Evolutionary conservation across 2,888 invertebrate genomes (phyloP), one percentile per base, ranked within the genome.

Genomic region (Hedya salicella): DNA sequence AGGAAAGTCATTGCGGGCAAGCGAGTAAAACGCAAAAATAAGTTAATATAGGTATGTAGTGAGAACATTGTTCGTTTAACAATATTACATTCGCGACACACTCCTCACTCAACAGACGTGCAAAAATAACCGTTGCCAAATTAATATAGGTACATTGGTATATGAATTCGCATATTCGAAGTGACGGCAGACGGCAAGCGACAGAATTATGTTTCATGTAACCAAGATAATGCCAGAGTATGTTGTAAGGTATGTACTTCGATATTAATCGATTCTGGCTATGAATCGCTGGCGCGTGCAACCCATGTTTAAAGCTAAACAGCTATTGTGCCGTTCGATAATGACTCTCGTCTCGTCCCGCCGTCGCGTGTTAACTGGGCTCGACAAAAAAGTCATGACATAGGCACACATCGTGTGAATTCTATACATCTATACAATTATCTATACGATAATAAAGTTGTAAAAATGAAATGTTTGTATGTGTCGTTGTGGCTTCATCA

Each of bases 241-340:
- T 56, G 49, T n/a, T n/a, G n/a, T n/a, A n/a, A n/a, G n/a, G n/a
- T 56, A 67, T 48, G 66, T 67, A 75, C 70, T 71, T 69, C 64
- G 75, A 74, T 77, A 79, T 73, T 74, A 77, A 79, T 82, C 60
- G 76, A 73, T 80, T 75, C 78, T 77, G 74, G 72, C 70, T 70
- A 74, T 68, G 65, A 68, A 59, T 46, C 46, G 63, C 32, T 57
- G 69, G 67, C 72, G 72, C 69, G 72, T 74, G 71, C 67, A 63
- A 50, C 54, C 74, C 65, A 67, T 70, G 72, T 71, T 76, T 75
- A 76, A 67, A 74, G 72, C 73, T 74, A 77, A 81, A 74, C 71
- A 70, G 75, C 79, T 68, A 83, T 83, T 85, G 80, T 36, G 36
- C 8, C 84, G 80, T 36, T 8, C 8, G 36, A 11, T 36, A 36